Percentiles rank a stretch among this genome's conserved stretches.
phyloP scores from a whole-genome alignment of 2,888 invertebrate genomes.

The Camponotus fellah region DNA sequence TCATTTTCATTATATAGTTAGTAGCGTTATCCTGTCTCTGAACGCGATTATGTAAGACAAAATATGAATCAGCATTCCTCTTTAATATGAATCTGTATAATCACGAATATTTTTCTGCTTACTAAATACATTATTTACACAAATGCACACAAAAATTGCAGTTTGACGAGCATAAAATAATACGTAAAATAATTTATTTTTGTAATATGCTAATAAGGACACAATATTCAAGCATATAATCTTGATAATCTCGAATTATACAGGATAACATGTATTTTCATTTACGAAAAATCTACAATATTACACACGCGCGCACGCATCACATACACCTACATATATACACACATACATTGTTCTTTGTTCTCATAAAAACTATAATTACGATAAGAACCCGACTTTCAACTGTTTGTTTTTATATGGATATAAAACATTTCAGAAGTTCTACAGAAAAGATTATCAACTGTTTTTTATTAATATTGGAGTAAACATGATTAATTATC shows the following conservation, averaged over 20 bases:
- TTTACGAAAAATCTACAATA: conserved; percentile 29
- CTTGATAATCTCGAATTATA: conserved; percentile 40
- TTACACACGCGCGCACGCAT: background rate
- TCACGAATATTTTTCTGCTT: conserved; percentile 36
- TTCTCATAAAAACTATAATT: conserved; percentile 56
- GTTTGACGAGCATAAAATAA: conserved; percentile 65
- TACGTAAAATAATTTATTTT: conserved; percentile 71
- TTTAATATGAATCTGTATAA: conserved; percentile 38
- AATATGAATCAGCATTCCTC: conserved; percentile 36
- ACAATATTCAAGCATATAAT: conserved; percentile 47
- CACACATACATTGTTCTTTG: background rate
- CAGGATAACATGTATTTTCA: conserved; percentile 36
- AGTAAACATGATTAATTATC: conserved; percentile 9
- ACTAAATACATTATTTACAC: conserved; percentile 77
- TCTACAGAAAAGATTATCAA: background rate
- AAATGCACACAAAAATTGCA: conserved; percentile 80
- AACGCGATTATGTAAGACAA: conserved; percentile 52
- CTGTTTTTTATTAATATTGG: background rate
- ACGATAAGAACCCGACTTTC: conserved; percentile 55
- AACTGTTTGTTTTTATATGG: conserved; percentile 32
- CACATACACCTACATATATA: background rate
- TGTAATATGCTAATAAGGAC: conserved; percentile 54
- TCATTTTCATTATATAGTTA: conserved; percentile 22
- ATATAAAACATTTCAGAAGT: conserved; percentile 21
- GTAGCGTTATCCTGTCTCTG: conserved; percentile 39